phyloP scores from a whole-genome alignment of 2,797 vertebrate genomes.

The Acrossocheilus wenchowensis region DNA sequence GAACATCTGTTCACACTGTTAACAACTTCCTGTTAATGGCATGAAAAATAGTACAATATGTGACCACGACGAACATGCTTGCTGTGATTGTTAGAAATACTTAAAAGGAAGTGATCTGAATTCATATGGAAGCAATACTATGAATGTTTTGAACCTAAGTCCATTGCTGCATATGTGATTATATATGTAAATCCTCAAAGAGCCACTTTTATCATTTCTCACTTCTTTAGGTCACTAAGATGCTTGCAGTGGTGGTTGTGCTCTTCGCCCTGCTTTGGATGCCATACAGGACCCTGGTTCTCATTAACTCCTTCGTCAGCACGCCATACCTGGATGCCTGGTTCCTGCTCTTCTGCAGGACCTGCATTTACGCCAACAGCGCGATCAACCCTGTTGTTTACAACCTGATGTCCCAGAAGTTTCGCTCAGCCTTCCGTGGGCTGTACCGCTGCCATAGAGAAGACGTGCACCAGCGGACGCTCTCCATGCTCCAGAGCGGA shows the following conservation, averaged over 20 bases:
- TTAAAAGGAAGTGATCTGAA: background rate
- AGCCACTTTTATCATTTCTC: constrained; percentile 10
- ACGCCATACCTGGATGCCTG: constrained; percentile 79
- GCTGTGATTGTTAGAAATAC: background rate
- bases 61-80: background rate
- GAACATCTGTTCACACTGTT: constrained; percentile 16
- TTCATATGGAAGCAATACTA: background rate
- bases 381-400: constrained; percentile 85
- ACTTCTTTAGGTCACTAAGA: constrained; percentile 80
- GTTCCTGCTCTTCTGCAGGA: constrained; percentile 84
- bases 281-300: constrained; percentile 81
- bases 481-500: constrained; percentile 65
- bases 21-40: constrained; percentile 1
- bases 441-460: constrained; percentile 78
- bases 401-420: constrained; percentile 86
- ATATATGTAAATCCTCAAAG: background rate
- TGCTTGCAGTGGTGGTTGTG: constrained; percentile 82
- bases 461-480: constrained; percentile 62
- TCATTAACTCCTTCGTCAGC: constrained; percentile 83
- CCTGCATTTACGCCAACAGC: constrained; percentile 84
- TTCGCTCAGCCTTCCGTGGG: constrained; percentile 77
- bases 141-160: background rate
- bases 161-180: background rate
- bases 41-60: background rate
- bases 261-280: constrained; percentile 84